Percentiles rank a stretch among this genome's conserved stretches.
Conservation (phyloP, 2,888 invertebrate genomes). For the Busseola fusca region DNA sequence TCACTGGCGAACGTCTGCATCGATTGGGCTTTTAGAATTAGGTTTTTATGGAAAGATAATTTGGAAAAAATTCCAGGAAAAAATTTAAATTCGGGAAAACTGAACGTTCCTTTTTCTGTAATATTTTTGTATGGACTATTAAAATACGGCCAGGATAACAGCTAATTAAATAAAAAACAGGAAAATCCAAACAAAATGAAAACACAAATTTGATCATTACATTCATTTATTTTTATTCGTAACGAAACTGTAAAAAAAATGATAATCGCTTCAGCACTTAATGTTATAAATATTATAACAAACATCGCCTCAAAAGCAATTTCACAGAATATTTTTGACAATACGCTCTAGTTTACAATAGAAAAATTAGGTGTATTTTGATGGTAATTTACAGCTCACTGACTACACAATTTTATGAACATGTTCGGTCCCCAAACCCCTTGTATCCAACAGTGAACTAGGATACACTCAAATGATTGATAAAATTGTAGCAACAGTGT, state of each 20-base stretch:
- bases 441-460: neutral
- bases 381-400: slow-evolving; percentile 6
- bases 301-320: slow-evolving; percentile 58
- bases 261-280: slow-evolving; percentile 43
- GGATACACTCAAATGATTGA: neutral
- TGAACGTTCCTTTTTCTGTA: neutral
- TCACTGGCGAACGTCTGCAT: neutral
- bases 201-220: slow-evolving; percentile 12
- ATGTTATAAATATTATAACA: slow-evolving; percentile 87
- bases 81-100: neutral
- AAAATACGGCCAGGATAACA: neutral
- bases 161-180: neutral
- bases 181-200: slow-evolving; percentile 8
- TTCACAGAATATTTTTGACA: slow-evolving; percentile 24
- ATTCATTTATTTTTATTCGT: slow-evolving; percentile 50
- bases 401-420: slow-evolving; percentile 1
- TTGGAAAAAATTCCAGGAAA: neutral
- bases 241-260: slow-evolving; percentile 36
- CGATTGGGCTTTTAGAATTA: neutral
- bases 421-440: slow-evolving; percentile 1
- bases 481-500: neutral
- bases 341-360: slow-evolving; percentile 7
- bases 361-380: slow-evolving; percentile 7
- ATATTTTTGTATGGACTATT: no score
- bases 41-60: neutral